A percentile compares a stretch with the other conserved stretches of the same genome.
Evolutionary conservation across 2,797 vertebrate genomes (phyloP).

Genomic region (Melanotaenia parkinsoni): DNA sequence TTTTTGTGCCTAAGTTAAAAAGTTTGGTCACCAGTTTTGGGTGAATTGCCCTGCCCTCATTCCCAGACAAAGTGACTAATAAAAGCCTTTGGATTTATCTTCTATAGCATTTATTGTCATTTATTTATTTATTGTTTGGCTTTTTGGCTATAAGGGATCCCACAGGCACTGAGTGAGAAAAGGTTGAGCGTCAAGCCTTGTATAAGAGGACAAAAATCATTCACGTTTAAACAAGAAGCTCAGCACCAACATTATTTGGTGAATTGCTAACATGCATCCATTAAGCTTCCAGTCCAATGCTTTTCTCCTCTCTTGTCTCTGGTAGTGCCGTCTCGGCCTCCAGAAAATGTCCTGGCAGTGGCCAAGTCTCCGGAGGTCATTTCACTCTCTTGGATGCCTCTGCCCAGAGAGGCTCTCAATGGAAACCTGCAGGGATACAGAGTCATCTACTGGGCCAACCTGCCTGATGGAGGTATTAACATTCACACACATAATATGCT

Average conservation of each 20-base stretch:
- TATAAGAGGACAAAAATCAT: background rate
- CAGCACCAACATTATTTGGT: background rate
- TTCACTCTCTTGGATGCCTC: slow-evolving; percentile 94
- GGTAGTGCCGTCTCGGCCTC: slow-evolving; percentile 94
- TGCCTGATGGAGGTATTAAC: slow-evolving; percentile 92
- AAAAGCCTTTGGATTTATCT: background rate
- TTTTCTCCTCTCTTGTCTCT: background rate
- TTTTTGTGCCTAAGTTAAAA: background rate
- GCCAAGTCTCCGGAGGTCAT: slow-evolving; percentile 97
- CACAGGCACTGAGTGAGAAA: background rate
- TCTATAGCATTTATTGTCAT: background rate
- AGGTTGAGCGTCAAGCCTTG: background rate
- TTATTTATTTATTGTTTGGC: too few species aligned
- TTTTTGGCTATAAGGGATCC: background rate
- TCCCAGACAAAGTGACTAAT: background rate
- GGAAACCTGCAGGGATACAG: slow-evolving; percentile 97
- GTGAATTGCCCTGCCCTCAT: background rate
- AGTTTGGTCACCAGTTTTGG: background rate
- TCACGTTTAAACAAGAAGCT: background rate
- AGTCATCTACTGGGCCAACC: slow-evolving; percentile 98
- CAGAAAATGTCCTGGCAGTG: slow-evolving; percentile 94
- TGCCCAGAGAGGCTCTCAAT: slow-evolving; percentile 94
- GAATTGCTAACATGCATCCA: background rate
- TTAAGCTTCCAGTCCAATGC: background rate
- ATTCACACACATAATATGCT: background rate